Base-by-base conservation (phyloP, 1,140 invertebrate species). In the Tetramorium parvispinum region DNA sequence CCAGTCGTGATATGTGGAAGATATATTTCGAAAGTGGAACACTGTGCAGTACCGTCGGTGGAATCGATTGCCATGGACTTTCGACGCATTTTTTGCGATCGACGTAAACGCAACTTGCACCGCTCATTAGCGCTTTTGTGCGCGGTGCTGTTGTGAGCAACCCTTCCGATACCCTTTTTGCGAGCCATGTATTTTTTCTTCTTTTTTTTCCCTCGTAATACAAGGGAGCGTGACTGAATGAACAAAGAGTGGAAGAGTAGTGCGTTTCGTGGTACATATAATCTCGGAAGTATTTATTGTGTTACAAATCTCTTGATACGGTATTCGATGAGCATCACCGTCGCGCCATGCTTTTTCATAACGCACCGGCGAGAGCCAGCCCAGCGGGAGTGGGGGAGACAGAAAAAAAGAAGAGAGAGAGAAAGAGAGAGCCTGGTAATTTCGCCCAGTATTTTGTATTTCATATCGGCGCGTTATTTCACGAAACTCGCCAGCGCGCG, bases 391-490 rank as follows among this genome's bases (percentile, higher is more conserved):
- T n/a, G n/a, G n/a, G 8, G 1, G 8, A 27, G 27, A 27, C 1
- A 27, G 27, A 27, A 4, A 8, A n/a, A 32, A 2, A 32, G 27
- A 10, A 10, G 0, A 10, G 63, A 63, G 37, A 40, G 18, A 37
- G 18, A 66, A 18, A 66, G 37, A 21, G 63, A 57, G 51, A 10
- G 37, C 24, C 6, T 46, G 51, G 40, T 73, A 73, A 82, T 82
- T 82, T 82, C 66, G 53, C 37, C 32, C 66, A 18, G 51, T 55
- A 82, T 82, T 82, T 82, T 82, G 37, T 82, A 71, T 57, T 71
- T 73, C 53, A 82, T 57, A 82, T 82, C 66, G 24, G 66, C 18
- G 37, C 24, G 66, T 73, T 73, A 82, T 82, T 73, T 51, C 79
- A 24, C 18, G 53, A 73, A 73, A 82, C 27, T 57, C 37, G 5